phyloP scores from a whole-genome alignment of 2,113 vertebrate genomes.

The Rhineura floridana region DNA sequence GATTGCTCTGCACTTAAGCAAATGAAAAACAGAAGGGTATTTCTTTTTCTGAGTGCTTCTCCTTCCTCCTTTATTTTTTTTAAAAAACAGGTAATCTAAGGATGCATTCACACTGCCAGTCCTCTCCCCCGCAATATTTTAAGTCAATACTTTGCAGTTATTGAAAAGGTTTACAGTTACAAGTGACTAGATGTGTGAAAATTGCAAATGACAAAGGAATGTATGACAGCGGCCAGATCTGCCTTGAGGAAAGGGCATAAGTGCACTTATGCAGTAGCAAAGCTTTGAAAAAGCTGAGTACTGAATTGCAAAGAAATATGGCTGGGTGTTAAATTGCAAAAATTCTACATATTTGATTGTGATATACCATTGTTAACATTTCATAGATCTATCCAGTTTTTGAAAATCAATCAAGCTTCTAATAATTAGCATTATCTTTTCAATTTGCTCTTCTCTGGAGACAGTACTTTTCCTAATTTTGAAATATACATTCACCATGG shows the following conservation, averaged over 20 bases:
- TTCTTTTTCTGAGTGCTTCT: constrained; percentile 28
- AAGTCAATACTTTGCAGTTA: not conserved
- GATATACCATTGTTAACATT: constrained; percentile 48
- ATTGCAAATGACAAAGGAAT: not conserved
- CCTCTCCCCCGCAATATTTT: not conserved
- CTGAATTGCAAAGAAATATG: not conserved
- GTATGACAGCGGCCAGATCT: not conserved
- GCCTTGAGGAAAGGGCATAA: not conserved
- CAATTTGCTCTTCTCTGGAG: constrained; percentile 44
- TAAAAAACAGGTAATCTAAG: constrained; percentile 18
- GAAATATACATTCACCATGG: constrained; percentile 44
- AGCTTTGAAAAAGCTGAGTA: not conserved
- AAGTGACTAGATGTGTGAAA: not conserved
- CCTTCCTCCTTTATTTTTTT: not conserved
- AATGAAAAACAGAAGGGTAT: constrained; percentile 35
- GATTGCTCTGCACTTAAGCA: not conserved
- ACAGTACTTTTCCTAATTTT: constrained; percentile 46
- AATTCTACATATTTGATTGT: not conserved
- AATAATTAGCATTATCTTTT: constrained; percentile 54
- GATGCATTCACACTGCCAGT: not conserved
- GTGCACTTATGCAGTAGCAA: not conserved
- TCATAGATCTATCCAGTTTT: constrained; percentile 38
- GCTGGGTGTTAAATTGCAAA: not conserved
- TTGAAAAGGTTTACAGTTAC: not conserved
- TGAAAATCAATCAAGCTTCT: constrained; percentile 46